phyloP scores from a whole-genome alignment of 2,888 invertebrate species.

The Didymodactylos carnosus region DNA sequence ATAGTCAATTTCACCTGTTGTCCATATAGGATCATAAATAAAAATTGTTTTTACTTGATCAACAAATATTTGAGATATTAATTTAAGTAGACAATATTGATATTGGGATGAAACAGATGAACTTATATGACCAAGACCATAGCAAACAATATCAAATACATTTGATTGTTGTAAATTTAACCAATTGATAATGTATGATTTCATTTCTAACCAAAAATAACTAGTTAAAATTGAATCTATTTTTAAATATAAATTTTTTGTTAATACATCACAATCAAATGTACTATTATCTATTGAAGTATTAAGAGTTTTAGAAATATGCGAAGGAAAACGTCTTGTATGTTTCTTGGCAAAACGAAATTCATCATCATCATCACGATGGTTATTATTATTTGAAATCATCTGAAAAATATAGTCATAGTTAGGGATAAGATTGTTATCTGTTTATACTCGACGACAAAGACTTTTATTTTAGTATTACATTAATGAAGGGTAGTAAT shows the following conservation, averaged over 20 bases:
- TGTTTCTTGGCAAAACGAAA: no score
- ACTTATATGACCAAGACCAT: neutral
- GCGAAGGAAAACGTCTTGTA: no score
- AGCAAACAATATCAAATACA: neutral
- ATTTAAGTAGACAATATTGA: neutral
- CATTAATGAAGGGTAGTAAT: no score
- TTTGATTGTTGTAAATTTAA: neutral
- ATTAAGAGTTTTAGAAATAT: no score
- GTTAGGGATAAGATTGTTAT: no score
- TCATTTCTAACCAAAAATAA: neutral
- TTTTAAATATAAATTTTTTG: neutral
- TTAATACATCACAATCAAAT: neutral
- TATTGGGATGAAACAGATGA: neutral
- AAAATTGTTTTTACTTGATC: neutral
- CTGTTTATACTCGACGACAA: no score
- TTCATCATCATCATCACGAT: no score
- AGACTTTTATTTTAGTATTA: no score
- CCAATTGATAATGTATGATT: neutral
- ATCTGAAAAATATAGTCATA: no score
- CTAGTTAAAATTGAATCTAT: neutral
- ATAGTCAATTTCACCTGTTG: neutral
- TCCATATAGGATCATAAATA: neutral
- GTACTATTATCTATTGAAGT: no score
- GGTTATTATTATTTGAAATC: no score
- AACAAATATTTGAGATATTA: neutral